Evolutionary conservation across 2,113 vertebrate species (phyloP).

Genomic region (Orycteropus afer): DNA sequence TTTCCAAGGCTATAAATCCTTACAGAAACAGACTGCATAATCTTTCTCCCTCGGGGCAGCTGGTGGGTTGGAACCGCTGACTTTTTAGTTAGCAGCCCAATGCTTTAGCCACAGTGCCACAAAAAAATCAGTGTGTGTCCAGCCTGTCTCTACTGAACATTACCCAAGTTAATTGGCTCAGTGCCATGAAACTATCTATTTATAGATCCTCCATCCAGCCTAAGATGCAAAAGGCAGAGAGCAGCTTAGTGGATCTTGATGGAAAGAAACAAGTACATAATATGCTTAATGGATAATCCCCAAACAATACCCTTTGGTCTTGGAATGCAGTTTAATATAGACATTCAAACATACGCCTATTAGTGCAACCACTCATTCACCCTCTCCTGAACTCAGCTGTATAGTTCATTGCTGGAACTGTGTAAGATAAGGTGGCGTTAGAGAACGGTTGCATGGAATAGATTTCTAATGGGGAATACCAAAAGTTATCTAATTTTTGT

Average conservation of each 20-base stretch:
- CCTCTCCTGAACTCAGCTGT: neutral
- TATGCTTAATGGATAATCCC: conserved; percentile 21
- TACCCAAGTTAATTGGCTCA: neutral
- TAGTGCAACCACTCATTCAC: neutral
- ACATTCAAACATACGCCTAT: neutral
- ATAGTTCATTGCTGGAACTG: neutral
- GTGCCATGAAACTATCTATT: neutral
- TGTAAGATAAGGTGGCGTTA: neutral
- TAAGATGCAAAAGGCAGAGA: neutral
- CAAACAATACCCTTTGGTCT: conserved; percentile 33
- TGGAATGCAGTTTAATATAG: neutral
- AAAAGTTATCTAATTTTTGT: neutral
- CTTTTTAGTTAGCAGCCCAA: no score
- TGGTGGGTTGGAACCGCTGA: no score
- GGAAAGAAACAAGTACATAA: neutral
- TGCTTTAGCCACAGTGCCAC: no score
- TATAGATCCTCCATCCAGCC: neutral
- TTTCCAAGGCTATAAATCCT: no score
- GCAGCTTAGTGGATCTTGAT: neutral
- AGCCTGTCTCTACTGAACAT: neutral
- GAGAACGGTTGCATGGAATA: neutral
- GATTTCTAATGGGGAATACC: neutral
- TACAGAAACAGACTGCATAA: no score
- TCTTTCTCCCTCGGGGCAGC: no score
- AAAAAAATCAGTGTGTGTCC: neutral